Evolutionary conservation across 2,113 vertebrate species (phyloP).

Genomic region (Halcyon malimbica): DNA sequence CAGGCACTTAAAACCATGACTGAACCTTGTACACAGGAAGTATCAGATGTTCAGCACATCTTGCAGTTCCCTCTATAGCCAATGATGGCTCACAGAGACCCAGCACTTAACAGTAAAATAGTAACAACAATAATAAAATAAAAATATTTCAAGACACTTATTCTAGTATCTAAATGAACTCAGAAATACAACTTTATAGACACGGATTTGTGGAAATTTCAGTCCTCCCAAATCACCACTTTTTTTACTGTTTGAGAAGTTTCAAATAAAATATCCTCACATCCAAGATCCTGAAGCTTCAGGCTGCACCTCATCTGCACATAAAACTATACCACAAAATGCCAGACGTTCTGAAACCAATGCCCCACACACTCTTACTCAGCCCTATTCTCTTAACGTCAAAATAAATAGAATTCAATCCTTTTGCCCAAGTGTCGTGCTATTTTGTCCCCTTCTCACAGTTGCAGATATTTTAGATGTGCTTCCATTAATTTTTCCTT

Average conservation of each 20-base stretch:
- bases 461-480: not conserved
- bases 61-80: not conserved
- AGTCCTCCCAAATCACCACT: not conserved
- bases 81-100: not conserved
- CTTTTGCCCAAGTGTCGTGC: not conserved
- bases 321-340: not conserved
- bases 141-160: not conserved
- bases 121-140: not conserved
- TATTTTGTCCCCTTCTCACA: not conserved
- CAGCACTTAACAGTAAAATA: not conserved
- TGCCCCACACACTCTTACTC: not conserved
- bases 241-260: not conserved
- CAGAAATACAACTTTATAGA: not conserved
- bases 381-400: not conserved
- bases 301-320: not conserved
- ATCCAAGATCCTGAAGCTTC: not conserved
- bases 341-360: not conserved
- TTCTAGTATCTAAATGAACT: not conserved
- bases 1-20: not conserved
- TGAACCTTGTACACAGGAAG: slow-evolving; percentile 15
- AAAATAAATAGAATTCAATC: not conserved
- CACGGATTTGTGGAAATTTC: not conserved
- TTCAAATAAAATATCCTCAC: not conserved
- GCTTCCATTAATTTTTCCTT: not conserved
- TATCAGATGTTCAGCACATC: not conserved